phyloP scores from a whole-genome alignment of 2,888 invertebrate species.

The Machimus rusticus region DNA sequence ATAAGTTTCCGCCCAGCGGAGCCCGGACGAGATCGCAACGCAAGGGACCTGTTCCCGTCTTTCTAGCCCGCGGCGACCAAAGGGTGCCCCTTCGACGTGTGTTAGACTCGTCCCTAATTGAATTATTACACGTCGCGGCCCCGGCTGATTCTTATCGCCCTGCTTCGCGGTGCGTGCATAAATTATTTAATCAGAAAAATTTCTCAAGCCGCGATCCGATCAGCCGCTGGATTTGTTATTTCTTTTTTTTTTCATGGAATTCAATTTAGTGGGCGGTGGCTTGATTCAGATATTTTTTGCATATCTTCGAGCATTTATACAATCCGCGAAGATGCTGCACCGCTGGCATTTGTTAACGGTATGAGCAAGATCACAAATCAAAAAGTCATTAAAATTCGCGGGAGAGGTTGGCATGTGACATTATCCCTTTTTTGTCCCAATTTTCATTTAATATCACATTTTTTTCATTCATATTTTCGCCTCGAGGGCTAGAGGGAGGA shows the following conservation, averaged over 20 bases:
- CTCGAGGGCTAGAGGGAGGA: not conserved
- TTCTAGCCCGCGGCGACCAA: not conserved
- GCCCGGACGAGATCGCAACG: not conserved
- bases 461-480: not conserved
- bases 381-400: not conserved
- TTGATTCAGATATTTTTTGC: not conserved
- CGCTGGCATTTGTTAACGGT: not conserved
- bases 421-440: not conserved
- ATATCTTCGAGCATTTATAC: not conserved
- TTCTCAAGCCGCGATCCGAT: not conserved
- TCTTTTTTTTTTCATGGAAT: not conserved
- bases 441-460: not conserved
- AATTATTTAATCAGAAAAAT: constrained; percentile 11
- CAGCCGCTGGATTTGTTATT: not conserved
- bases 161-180: not conserved
- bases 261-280: constrained; percentile 3
- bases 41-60: not conserved
- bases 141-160: not conserved
- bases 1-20: constrained; percentile 13
- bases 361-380: not conserved
- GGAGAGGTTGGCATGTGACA: not conserved
- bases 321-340: not conserved
- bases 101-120: constrained; percentile 5
- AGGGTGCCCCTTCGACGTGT: not conserved
- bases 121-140: constrained; percentile 13